phyloP scores from a whole-genome alignment of 2,797 vertebrate genomes.

The Tiaroga cobitis region DNA sequence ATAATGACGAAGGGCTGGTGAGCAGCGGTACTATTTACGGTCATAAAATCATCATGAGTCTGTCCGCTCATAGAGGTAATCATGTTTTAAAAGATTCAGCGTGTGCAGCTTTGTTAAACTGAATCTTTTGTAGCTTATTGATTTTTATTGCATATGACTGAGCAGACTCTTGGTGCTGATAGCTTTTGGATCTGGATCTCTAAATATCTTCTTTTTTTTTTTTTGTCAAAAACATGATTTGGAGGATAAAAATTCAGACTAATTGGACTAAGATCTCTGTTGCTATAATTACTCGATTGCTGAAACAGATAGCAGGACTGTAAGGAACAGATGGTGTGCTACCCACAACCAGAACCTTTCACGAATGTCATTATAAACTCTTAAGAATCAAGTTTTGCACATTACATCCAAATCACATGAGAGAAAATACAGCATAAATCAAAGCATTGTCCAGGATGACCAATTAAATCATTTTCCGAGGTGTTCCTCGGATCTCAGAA shows the following conservation, averaged over 20 bases:
- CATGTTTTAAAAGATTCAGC: constrained; percentile 47
- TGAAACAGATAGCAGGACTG: neutral
- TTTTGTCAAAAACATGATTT: neutral
- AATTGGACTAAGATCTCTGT: constrained; percentile 22
- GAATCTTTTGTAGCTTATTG: constrained; percentile 74
- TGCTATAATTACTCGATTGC: constrained; percentile 25
- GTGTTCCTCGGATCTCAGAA: neutral
- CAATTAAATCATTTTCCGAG: neutral
- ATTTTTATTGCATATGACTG: constrained; percentile 80
- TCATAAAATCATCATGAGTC: constrained; percentile 39
- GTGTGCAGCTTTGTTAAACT: constrained; percentile 52
- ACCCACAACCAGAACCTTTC: constrained; percentile 9
- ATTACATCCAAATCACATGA: constrained; percentile 22
- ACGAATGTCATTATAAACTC: constrained; percentile 23
- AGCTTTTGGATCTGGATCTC: constrained; percentile 30
- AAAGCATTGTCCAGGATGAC: constrained; percentile 15
- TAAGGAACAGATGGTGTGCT: constrained; percentile 28
- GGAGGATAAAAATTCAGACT: neutral
- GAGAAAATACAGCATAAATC: constrained; percentile 7
- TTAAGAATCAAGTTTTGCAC: constrained; percentile 14
- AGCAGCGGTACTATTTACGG: constrained; percentile 20
- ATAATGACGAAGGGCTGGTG: constrained; percentile 22
- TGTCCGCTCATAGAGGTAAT: constrained; percentile 66
- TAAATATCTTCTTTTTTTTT: no score
- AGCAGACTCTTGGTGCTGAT: constrained; percentile 56